Percentiles rank a stretch among this genome's conserved stretches.
phyloP scores from a whole-genome alignment of 2,113 vertebrate species.

The Rhabdomys dilectus region DNA sequence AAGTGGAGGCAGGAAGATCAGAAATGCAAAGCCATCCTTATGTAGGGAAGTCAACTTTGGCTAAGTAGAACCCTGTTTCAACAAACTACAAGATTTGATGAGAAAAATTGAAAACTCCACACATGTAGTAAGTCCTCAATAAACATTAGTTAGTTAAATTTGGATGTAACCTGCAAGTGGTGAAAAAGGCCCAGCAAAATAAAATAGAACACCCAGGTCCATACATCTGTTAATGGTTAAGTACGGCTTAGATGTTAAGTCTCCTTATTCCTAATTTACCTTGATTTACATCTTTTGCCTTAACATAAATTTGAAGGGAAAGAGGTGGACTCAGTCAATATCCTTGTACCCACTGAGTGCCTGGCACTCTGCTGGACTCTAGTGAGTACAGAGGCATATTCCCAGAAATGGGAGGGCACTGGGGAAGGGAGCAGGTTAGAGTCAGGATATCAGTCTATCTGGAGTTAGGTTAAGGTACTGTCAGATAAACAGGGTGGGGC shows the following conservation, averaged over 20 bases:
- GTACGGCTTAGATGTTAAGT: neutral
- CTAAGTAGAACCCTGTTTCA: neutral
- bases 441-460: constrained; percentile 43
- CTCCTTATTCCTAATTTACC: constrained; percentile 26
- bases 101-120: constrained; percentile 34
- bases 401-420: neutral
- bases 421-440: constrained; percentile 27
- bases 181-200: constrained; percentile 22
- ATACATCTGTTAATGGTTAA: neutral
- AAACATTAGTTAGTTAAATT: constrained; percentile 14
- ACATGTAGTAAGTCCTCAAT: neutral
- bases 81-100: constrained; percentile 45
- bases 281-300: constrained; percentile 20
- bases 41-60: neutral
- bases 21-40: neutral
- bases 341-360: neutral
- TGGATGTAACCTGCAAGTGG: neutral
- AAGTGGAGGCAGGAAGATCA: neutral
- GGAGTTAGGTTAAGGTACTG: constrained; percentile 16
- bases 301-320: constrained; percentile 45
- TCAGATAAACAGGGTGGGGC: constrained; percentile 61
- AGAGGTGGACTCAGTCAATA: neutral
- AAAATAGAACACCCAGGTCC: neutral
- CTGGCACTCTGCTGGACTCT: constrained; percentile 24
- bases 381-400: neutral